Evolutionary conservation across 2,797 vertebrate species (phyloP).

Genomic region (Tangara arthus): DNA sequence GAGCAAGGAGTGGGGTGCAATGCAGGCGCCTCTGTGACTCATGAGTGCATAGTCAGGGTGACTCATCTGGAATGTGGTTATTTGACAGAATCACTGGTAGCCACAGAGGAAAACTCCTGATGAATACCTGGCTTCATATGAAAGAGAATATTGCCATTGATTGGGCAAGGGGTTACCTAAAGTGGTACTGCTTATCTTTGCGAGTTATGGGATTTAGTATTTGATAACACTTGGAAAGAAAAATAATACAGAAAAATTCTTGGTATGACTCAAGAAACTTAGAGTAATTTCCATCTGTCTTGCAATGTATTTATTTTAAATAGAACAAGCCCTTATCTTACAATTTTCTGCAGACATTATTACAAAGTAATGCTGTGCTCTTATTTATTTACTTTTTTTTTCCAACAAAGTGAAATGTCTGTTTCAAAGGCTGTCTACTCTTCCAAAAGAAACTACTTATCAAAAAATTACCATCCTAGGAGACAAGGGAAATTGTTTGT

Average conservation of each 20-base stretch:
- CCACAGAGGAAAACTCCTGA: neutral
- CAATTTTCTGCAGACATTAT: neutral
- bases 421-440: neutral
- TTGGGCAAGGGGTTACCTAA: neutral
- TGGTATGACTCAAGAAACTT: neutral
- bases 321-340: neutral
- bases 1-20: neutral
- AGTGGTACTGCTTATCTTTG: neutral
- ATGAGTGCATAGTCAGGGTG: neutral
- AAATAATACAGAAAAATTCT: neutral
- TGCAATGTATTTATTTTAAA: neutral
- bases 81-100: neutral
- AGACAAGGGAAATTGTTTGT: constrained; percentile 3
- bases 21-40: neutral
- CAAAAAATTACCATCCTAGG: constrained; percentile 1
- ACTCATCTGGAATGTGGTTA: neutral
- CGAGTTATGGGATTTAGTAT: neutral
- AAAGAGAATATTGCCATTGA: neutral
- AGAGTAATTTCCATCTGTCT: neutral
- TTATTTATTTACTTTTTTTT: neutral
- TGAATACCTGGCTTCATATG: neutral
- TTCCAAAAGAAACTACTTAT: constrained; percentile 1
- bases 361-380: neutral
- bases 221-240: neutral
- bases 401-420: neutral